Evolutionary conservation across 2,113 vertebrate genomes (phyloP), one percentile per base, ranked within the genome.

Genomic region (Bubalus kerabau): DNA sequence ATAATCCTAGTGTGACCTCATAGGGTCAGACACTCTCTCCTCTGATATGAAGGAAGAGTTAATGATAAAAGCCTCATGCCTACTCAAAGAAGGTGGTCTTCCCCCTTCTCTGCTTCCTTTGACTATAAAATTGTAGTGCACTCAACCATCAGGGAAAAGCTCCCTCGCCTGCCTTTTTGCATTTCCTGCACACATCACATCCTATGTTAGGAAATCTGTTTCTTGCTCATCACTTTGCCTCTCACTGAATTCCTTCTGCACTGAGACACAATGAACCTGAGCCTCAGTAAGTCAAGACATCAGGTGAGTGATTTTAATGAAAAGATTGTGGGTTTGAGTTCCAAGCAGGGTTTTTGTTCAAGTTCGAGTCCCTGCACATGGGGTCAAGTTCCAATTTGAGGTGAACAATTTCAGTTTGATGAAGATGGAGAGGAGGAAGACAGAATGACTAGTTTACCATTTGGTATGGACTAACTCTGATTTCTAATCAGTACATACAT

Each of bases 101-200:
- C 10, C 19, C 5, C n/a, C 10, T 9, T 12, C 3, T 1, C 10
- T 23, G 67, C 10, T 74, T 74, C 67, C 67, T 74, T 74, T 74
- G 67, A 40, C 67, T 40, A 40, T 74, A 74, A 23, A 40, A 74
- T 3, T 74, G 19, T 74, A 40, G 19, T 23, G 67, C 67, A 40
- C 19, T 74, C n/a, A 74, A 23, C 0, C 10, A 5, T 74, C 0
- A 1, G n/a, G n/a, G 19, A 36, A 40, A 23, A 40, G n/a, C n/a
- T 40, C 10, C 19, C n/a, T 71, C n/a, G 5, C 10, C 5, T 40
- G n/a, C 9, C n/a, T 10, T 40, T 74, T 74, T 40, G n/a, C 26
- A 74, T 13, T 10, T 23, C 36, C 5, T 40, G 10, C 9, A 71
- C 17, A 40, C 1, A 3, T 71, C 17, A 40, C 1, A 3, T 71